These are phyloP conservation scores for Pangasius mekongensis DNA, from an alignment of 2,797 vertebrate genomes.

Conservation along the genomic window DNA sequence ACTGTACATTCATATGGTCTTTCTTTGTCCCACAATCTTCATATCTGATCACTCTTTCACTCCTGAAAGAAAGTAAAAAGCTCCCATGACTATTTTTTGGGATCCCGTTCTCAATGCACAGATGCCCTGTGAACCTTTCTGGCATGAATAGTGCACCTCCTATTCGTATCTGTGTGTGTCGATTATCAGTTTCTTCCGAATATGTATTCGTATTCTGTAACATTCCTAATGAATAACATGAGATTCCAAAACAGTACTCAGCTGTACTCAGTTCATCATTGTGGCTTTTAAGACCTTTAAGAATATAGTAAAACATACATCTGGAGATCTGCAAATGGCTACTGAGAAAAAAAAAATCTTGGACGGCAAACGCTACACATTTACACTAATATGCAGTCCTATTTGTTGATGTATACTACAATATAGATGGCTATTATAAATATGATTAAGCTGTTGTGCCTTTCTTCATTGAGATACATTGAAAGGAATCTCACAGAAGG, in stretches of 20 bases:
- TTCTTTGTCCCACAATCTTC: neutral
- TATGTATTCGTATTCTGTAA: neutral
- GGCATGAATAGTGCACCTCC: neutral
- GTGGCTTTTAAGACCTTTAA: neutral
- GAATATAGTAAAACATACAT: neutral
- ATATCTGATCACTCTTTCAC: neutral
- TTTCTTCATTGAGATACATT: conserved; percentile 15
- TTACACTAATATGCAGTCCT: neutral
- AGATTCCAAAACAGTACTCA: neutral
- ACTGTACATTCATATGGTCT: neutral
- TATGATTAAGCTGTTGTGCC: conserved; percentile 17
- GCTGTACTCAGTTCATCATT: neutral
- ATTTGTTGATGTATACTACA: neutral
- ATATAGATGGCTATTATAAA: neutral
- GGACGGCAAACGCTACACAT: neutral
- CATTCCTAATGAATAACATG: neutral
- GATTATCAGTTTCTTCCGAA: neutral
- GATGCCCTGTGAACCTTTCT: neutral
- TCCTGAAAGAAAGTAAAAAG: neutral
- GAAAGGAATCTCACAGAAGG: conserved; percentile 20
- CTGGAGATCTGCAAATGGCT: neutral
- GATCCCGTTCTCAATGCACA: neutral
- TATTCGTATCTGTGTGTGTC: neutral
- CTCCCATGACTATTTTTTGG: neutral
- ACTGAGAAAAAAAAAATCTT: neutral